Evolutionary conservation across 2,888 invertebrate species (phyloP).

Genomic region (Linnaemya vulpina): DNA sequence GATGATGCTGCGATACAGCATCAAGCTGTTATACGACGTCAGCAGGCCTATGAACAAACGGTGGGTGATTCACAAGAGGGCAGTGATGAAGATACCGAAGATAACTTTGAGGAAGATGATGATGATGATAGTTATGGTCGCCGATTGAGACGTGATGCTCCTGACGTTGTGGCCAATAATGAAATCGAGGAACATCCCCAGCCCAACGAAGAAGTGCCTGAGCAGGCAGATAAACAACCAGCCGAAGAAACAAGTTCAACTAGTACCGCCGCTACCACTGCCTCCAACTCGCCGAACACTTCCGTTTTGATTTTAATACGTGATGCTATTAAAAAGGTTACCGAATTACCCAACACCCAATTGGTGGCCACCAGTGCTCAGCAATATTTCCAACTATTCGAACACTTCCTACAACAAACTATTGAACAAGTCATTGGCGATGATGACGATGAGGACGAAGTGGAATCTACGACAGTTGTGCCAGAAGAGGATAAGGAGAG

Average conservation of each 20-base stretch:
- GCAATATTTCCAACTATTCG: slow-evolving; percentile 81
- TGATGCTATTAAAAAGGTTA: slow-evolving; percentile 80
- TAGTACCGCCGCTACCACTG: slow-evolving; percentile 15
- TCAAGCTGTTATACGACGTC: slow-evolving; percentile 48
- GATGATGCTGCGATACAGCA: slow-evolving; percentile 70
- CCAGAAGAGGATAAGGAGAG: slow-evolving; percentile 62
- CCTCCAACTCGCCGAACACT: slow-evolving; percentile 76
- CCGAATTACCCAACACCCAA: slow-evolving; percentile 78
- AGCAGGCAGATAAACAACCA: slow-evolving; percentile 45
- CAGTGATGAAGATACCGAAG: slow-evolving; percentile 73
- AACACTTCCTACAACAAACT: slow-evolving; percentile 81
- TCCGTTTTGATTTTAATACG: slow-evolving; percentile 79
- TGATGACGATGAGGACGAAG: slow-evolving; percentile 77
- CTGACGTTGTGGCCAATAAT: slow-evolving; percentile 29
- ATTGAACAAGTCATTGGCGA: slow-evolving; percentile 80
- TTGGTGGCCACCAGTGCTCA: slow-evolving; percentile 80
- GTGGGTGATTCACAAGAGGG: slow-evolving; percentile 71
- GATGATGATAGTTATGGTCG: slow-evolving; percentile 53
- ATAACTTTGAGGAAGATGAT: slow-evolving; percentile 72
- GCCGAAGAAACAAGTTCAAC: background rate
- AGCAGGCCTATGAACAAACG: slow-evolving; percentile 64
- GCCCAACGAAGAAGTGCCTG: slow-evolving; percentile 24
- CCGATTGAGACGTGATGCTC: slow-evolving; percentile 72
- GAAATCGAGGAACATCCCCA: slow-evolving; percentile 31
- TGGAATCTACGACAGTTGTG: slow-evolving; percentile 73